Evolutionary conservation across 2,113 vertebrate species (phyloP), one percentile per base, ranked within the genome.

Genomic region (Henicopernis longicauda): DNA sequence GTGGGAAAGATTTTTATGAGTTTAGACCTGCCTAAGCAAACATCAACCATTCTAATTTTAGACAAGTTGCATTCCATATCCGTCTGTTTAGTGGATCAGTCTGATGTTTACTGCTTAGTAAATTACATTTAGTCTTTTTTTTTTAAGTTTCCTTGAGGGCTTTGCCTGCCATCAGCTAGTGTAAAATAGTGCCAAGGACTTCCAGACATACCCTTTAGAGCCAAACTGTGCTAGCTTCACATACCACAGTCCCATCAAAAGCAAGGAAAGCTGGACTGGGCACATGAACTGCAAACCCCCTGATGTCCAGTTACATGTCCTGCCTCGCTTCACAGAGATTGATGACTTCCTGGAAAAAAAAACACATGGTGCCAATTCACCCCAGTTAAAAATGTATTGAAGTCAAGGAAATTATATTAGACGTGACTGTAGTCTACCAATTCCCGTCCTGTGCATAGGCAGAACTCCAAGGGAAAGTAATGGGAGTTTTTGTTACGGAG

Each of bases 1-100:
- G 65, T 89, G 76, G 91, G 89, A 92, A 84, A 91, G 52, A 85
- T 66, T 87, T 86, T 85, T 82, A 85, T 80, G 29, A 76, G 79
- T 95, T 88, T 77, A 94, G 86, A 87, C 81, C 54, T 94, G 83
- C 83, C 62, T 89, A 91, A 95, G 95, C 87, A 97, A 97, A 94
- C 86, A 94, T 71, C 49, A 84, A 32, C 93, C 3, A 0, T 91
- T 91, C 91, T 93, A 85, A 94, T 94, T 95, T 96, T 86, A 97
- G 80, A 52, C 26, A n/a, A 82, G 54, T 80, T 87, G 58, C 92
- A 95, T 97, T 88, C 86, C 83, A 66, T 72, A 69, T 61, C 57
- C 79, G 87, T 96, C 84, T 95, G 89, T 94, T 95, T 44, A 93
- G 65, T 85, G 82, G 62, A 90, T 96, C 93, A 77, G 44, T 58